phyloP scores from a whole-genome alignment of 2,797 vertebrate species.

The Thamnophis elegans region DNA sequence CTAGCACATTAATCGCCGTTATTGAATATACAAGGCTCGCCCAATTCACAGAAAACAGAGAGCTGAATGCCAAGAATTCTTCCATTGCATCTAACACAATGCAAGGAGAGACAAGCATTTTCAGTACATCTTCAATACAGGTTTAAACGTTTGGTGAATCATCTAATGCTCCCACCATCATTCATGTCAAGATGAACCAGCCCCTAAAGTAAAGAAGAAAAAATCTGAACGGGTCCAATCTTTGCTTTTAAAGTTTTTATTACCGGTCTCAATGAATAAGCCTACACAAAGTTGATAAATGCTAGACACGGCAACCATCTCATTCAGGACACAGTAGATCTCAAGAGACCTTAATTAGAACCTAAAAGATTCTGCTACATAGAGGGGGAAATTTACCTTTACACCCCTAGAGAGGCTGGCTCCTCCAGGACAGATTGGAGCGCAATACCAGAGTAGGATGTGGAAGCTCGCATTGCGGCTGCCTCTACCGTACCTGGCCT shows the following conservation, averaged over 20 bases:
- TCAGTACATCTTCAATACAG: not conserved
- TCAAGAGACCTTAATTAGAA: not conserved
- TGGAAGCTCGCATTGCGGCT: constrained; percentile 46
- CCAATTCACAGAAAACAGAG: not conserved
- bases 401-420: constrained; percentile 54
- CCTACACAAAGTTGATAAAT: constrained; percentile 1
- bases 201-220: not conserved
- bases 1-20: not conserved
- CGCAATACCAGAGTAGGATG: constrained; percentile 34
- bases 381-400: constrained; percentile 50
- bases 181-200: not conserved
- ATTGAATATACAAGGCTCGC: not conserved
- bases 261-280: not conserved
- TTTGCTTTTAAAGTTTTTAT: not conserved
- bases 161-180: not conserved
- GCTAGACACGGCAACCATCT: not conserved
- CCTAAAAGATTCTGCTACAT: constrained; percentile 32
- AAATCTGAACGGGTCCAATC: not conserved
- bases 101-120: too few relatives aligned
- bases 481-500: constrained; percentile 50
- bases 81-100: not conserved
- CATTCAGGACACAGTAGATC: not conserved
- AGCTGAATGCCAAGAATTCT: not conserved
- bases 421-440: constrained; percentile 46
- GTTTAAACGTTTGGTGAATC: not conserved